These are phyloP conservation scores for Netelia fuscicornis DNA, from an alignment of 2,888 invertebrate species.

Conservation along the genomic window DNA sequence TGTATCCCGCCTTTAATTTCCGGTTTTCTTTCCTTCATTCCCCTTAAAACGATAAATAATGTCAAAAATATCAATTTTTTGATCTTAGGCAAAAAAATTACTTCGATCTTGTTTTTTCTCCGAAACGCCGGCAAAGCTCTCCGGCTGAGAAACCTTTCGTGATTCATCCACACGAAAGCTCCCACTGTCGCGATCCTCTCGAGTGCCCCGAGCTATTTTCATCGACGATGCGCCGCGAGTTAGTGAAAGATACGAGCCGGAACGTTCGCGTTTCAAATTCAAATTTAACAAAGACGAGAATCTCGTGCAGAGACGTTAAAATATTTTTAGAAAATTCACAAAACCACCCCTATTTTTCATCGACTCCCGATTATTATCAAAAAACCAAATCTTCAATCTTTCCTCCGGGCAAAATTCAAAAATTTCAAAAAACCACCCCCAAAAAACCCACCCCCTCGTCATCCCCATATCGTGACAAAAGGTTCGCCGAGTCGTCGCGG, in stretches of 20 bases:
- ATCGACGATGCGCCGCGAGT: neutral
- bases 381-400: no score
- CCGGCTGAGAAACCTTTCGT: neutral
- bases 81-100: conserved; percentile 18
- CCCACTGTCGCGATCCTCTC: neutral
- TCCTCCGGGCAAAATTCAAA: no score
- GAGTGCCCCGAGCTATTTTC: conserved; percentile 15
- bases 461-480: neutral
- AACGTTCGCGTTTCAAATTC: neutral
- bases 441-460: no score
- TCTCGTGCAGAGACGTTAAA: neutral
- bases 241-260: neutral
- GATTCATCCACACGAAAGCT: neutral
- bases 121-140: neutral
- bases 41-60: conserved; percentile 33
- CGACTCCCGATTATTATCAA: no score
- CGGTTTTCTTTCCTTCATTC: neutral
- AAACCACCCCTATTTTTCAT: no score
- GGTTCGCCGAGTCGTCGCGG: conserved; percentile 21
- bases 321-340: no score
- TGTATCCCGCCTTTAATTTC: conserved; percentile 4
- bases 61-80: conserved; percentile 41
- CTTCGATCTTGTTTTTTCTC: neutral
- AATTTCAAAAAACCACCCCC: no score
- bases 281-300: neutral